A percentile compares a stretch with the other conserved stretches of the same genome.
Evolutionary conservation across 1,140 invertebrate species (phyloP).

Genomic region (Drosophila teissieri): DNA sequence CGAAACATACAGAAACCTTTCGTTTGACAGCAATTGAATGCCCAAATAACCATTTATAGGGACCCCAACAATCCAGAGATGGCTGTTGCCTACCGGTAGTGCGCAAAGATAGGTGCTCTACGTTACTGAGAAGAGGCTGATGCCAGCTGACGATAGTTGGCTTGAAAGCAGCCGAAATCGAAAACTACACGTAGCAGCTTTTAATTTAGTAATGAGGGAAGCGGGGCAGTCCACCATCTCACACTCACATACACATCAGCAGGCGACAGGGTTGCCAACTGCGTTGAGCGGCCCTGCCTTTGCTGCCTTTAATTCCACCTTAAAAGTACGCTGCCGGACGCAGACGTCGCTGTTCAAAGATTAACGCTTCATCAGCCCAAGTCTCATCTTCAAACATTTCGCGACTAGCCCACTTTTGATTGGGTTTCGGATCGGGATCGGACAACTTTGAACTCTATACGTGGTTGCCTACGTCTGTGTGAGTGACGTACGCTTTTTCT

Average conservation of each 20-base stretch:
- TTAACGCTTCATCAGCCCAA: not conserved
- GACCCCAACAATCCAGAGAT: too few species aligned
- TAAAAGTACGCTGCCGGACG: not conserved
- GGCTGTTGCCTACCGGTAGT: not conserved
- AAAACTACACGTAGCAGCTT: conserved; percentile 82
- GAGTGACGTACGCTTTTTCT: conserved; percentile 77
- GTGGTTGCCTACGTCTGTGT: conserved; percentile 56
- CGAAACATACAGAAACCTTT: conserved; percentile 28
- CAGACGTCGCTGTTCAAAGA: not conserved
- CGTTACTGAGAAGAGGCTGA: not conserved
- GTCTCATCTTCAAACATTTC: not conserved
- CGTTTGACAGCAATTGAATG: too few species aligned
- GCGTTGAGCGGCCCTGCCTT: not conserved
- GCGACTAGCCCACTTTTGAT: not conserved
- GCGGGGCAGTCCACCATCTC: conserved; percentile 28
- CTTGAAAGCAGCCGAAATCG: conserved; percentile 51
- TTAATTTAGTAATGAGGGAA: conserved; percentile 53
- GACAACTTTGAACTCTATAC: conserved; percentile 52
- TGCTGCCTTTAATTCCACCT: not conserved
- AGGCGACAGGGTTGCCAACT: conserved; percentile 55
- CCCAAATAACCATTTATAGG: not conserved
- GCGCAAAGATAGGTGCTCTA: conserved; percentile 23
- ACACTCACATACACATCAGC: conserved; percentile 52
- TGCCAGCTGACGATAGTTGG: conserved; percentile 13
- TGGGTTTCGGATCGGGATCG: conserved; percentile 10